Conservation (phyloP, 2,888 invertebrate species). For the Nemurella pictetii region DNA sequence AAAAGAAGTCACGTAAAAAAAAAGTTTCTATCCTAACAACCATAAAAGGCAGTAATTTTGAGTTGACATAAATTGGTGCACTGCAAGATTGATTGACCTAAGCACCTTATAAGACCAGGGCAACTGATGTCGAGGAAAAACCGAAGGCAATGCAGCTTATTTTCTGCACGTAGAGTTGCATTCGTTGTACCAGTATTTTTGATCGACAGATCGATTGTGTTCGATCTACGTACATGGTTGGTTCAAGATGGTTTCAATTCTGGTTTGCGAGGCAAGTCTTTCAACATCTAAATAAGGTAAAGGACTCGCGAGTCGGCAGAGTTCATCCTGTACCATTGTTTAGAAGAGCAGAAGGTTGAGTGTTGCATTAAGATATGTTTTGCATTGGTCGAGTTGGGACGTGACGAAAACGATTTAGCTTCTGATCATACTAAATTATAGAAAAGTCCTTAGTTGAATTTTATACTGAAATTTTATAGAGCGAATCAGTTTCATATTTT, state of each 20-base stretch:
- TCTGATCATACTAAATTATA: neutral
- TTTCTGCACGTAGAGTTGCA: neutral
- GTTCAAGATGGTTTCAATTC: neutral
- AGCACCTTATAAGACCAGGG: neutral
- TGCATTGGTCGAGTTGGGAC: neutral
- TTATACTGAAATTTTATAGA: no score
- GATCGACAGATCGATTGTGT: neutral
- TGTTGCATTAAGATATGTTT: neutral
- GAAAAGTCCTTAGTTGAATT: no score
- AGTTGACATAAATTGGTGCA: neutral
- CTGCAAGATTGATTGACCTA: neutral
- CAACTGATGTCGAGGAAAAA: neutral
- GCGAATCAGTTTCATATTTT: no score
- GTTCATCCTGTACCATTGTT: neutral
- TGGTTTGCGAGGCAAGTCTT: neutral
- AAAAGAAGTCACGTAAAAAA: no score
- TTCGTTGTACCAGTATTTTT: neutral
- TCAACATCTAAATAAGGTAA: neutral
- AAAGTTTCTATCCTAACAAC: no score
- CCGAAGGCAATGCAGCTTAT: neutral
- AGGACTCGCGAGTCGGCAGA: neutral
- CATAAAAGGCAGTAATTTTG: neutral
- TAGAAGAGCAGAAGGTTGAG: neutral
- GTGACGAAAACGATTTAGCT: neutral
- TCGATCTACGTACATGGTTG: neutral